Evolutionary conservation across 2,888 invertebrate species (phyloP).

Genomic region (Dermolepida albohirtum): DNA sequence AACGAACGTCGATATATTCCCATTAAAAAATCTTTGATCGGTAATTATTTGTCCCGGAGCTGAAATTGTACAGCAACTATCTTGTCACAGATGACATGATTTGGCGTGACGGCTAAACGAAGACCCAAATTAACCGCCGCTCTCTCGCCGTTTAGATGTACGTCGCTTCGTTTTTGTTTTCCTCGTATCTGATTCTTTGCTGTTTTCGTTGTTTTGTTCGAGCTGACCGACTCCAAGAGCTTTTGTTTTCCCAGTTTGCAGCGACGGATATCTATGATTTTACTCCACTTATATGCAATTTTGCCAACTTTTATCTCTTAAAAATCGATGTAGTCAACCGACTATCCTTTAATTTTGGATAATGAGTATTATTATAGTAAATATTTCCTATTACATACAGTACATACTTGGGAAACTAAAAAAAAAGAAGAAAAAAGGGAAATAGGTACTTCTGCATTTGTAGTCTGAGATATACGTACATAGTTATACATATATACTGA

Average conservation of each 20-base stretch:
- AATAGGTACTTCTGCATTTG: no score
- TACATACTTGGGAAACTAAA: no score
- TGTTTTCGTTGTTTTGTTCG: slow-evolving; percentile 17
- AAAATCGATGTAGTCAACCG: slow-evolving; percentile 28
- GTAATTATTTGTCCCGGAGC: slow-evolving; percentile 32
- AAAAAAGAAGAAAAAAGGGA: no score
- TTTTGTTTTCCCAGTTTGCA: slow-evolving; percentile 33
- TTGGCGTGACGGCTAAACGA: slow-evolving; percentile 33
- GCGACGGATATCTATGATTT: slow-evolving; percentile 41
- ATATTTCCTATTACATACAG: slow-evolving; percentile 30
- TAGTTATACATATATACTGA: no score
- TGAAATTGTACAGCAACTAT: slow-evolving; percentile 34
- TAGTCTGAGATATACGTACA: no score
- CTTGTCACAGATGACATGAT: slow-evolving; percentile 41
- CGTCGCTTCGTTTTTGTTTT: slow-evolving; percentile 33
- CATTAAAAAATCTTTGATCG: slow-evolving; percentile 33
- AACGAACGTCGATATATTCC: slow-evolving; percentile 20
- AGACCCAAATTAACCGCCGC: slow-evolving; percentile 28
- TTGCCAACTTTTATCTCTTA: slow-evolving; percentile 35
- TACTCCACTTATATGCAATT: slow-evolving; percentile 43
- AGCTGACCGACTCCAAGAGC: slow-evolving; percentile 8
- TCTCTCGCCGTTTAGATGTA: slow-evolving; percentile 22
- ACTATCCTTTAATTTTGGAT: slow-evolving; percentile 37
- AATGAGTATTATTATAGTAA: slow-evolving; percentile 39
- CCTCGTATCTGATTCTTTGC: slow-evolving; percentile 19